Evolutionary conservation across 2,797 vertebrate species (phyloP).

Genomic region (Emydoidea blandingii): DNA sequence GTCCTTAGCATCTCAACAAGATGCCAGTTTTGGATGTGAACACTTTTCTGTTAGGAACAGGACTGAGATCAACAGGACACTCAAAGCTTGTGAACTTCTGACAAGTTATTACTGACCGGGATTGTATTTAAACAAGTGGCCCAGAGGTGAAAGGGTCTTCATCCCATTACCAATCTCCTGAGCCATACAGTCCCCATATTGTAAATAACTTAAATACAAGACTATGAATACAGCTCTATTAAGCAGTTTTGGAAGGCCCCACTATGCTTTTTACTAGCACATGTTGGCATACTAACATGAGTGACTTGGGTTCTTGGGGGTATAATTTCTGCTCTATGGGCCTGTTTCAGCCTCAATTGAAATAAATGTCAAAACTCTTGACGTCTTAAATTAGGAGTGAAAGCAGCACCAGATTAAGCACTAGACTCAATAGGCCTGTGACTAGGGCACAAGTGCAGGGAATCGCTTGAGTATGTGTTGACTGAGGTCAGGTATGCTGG

Average conservation of each 20-base stretch:
- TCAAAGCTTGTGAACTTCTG: background rate
- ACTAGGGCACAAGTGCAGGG: background rate
- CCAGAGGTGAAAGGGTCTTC: background rate
- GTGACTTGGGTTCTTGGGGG: background rate
- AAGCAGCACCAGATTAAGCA: background rate
- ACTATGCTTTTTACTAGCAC: constrained; percentile 35
- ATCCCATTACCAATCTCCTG: background rate
- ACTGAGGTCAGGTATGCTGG: background rate
- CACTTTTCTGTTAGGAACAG: background rate
- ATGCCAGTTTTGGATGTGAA: background rate
- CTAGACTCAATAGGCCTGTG: accelerated
- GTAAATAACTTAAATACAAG: background rate
- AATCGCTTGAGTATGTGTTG: background rate
- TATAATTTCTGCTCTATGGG: background rate
- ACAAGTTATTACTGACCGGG: background rate
- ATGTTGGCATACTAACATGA: constrained; percentile 5
- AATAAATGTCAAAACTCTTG: background rate
- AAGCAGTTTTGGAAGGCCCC: constrained; percentile 1
- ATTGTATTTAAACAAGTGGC: constrained; percentile 18
- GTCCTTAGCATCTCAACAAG: background rate
- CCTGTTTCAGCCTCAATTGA: background rate
- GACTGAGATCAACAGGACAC: background rate
- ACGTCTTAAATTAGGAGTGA: background rate
- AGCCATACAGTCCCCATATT: background rate
- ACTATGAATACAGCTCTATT: background rate